Conservation (phyloP, 2,797 vertebrate species). For the Carapus acus region DNA sequence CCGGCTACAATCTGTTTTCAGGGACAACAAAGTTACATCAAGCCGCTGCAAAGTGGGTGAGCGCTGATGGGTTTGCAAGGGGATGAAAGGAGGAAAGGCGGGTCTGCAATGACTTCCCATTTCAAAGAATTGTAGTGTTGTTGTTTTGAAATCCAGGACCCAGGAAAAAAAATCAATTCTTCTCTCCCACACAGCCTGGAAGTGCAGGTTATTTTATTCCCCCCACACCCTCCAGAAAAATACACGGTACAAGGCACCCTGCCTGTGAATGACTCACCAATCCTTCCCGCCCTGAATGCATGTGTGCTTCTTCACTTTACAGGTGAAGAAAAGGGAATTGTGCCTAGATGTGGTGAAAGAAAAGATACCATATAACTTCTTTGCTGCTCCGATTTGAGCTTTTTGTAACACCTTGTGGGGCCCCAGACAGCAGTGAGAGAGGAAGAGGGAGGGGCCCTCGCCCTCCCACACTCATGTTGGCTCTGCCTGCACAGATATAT, state of each 20-base stretch:
- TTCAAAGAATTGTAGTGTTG: slow-evolving; percentile 35
- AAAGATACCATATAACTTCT: background rate
- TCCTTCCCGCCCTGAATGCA: slow-evolving; percentile 43
- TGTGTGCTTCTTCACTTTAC: too few relatives aligned
- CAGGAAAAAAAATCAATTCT: slow-evolving; percentile 60
- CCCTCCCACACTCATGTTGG: background rate
- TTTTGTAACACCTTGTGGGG: background rate
- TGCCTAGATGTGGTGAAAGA: too few relatives aligned
- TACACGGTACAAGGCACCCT: slow-evolving; percentile 29
- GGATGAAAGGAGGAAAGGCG: slow-evolving; percentile 21
- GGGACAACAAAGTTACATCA: slow-evolving; percentile 15
- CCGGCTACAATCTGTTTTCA: slow-evolving; percentile 28
- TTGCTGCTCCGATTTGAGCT: background rate
- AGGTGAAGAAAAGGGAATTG: too few relatives aligned
- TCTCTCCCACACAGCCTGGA: slow-evolving; percentile 46
- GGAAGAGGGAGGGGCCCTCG: slow-evolving; percentile 1
- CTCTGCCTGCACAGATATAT: background rate
- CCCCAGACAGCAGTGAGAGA: background rate
- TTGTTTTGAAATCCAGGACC: slow-evolving; percentile 58
- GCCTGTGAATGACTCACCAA: slow-evolving; percentile 37
- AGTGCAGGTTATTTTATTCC: slow-evolving; percentile 48
- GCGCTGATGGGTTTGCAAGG: slow-evolving; percentile 23
- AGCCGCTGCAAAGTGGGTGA: background rate
- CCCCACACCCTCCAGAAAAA: slow-evolving; percentile 27
- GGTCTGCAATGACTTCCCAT: slow-evolving; percentile 37